Evolutionary conservation across 1,140 invertebrate genomes (phyloP).

Genomic region (Pseudomyrmex pallidus): DNA sequence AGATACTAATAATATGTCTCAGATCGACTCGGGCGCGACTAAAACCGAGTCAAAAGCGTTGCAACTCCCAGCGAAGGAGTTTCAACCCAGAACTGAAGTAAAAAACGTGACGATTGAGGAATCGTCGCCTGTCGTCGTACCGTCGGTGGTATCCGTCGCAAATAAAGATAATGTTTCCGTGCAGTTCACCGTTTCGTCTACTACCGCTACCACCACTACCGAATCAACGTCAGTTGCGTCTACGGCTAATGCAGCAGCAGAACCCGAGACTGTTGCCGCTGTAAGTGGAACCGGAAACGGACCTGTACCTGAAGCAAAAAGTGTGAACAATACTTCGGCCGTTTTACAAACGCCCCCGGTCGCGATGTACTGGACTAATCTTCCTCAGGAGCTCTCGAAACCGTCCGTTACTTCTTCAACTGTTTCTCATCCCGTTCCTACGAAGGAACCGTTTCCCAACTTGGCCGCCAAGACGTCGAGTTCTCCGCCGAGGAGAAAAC

Average conservation of each 20-base stretch:
- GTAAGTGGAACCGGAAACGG: neutral
- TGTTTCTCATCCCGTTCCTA: slow-evolving; percentile 66
- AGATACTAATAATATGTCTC: slow-evolving; percentile 55
- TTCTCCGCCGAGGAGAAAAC: slow-evolving; percentile 80
- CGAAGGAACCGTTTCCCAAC: slow-evolving; percentile 72
- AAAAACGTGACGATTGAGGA: slow-evolving; percentile 69
- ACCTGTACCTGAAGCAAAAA: slow-evolving; percentile 2
- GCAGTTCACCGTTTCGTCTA: slow-evolving; percentile 55
- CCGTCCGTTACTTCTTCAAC: slow-evolving; percentile 68
- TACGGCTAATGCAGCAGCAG: neutral
- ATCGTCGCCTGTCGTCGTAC: slow-evolving; percentile 18
- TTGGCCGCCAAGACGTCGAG: slow-evolving; percentile 73
- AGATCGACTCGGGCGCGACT: neutral
- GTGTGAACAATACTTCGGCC: slow-evolving; percentile 19
- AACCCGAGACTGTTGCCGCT: neutral
- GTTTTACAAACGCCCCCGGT: slow-evolving; percentile 44
- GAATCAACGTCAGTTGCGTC: too few relatives aligned
- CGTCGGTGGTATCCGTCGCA: slow-evolving; percentile 28
- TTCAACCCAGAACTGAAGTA: slow-evolving; percentile 72
- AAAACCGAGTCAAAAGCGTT: slow-evolving; percentile 74
- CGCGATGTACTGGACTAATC: slow-evolving; percentile 45
- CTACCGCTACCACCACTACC: too few relatives aligned
- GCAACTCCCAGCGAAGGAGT: slow-evolving; percentile 72
- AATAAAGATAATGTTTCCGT: slow-evolving; percentile 75
- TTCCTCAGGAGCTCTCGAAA: slow-evolving; percentile 65